Evolutionary conservation across 2,113 vertebrate genomes (phyloP), one percentile per base, ranked within the genome.

Genomic region (Catharus bicknelli): DNA sequence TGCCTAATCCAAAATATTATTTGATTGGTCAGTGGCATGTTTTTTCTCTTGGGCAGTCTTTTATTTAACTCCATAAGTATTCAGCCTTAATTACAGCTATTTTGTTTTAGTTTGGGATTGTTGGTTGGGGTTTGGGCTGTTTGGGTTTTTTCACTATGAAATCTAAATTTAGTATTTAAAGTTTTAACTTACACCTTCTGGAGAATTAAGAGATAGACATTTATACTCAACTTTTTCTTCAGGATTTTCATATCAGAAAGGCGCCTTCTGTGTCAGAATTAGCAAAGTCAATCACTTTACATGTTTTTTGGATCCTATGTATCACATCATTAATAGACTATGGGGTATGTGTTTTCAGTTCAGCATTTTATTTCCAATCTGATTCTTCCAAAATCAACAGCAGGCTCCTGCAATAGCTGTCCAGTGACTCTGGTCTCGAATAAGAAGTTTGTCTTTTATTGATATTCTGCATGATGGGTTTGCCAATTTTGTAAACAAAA

Each of bases 1-100:
- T 91, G 40, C 72, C 59, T 75, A 62, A 82, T 73, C 61, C 73
- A 42, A 82, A 81, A 79, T 69, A 45, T 32, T 72, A 34, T 78
- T 79, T 47, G 47, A 62, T 94, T 72, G 75, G 23, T 64, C 38
- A 34, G 25, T 64, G 38, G 53, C 14, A 5, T 68, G 10, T 23
- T 84, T 90, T 84, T 84, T 75, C 36, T 89, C 58, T 73, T 78
- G 17, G 10, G 32, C 34, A 76, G n/a, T 73, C 70, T 94, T 90
- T 70, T 62, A 25, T 66, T 90, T 95, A 73, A 64, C 34, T 82
- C 80, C 16, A 12, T 53, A 93, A 95, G 59, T 86, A 70, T 68
- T 88, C 48, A 50, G 42, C 43, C 29, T 59, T 78, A 81, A 85
- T 90, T 93, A 50, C 66, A 84, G 23, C 45, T 79, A 8, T 68